Conservation (phyloP, 2,113 vertebrate genomes). For the Acanthochromis polyacanthus region DNA sequence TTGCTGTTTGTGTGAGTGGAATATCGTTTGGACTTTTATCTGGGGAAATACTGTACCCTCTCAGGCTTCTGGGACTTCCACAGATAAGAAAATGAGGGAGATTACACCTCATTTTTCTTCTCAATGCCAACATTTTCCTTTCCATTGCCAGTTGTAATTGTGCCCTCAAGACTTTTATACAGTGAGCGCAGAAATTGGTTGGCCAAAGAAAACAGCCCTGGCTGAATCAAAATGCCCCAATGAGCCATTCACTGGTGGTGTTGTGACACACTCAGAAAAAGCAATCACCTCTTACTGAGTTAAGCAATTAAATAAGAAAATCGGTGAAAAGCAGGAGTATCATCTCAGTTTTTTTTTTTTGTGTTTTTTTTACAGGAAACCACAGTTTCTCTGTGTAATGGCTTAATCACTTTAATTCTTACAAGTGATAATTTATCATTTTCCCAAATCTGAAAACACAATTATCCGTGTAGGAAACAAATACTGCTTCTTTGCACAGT, state of each 20-base stretch:
- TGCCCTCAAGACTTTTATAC: slow-evolving; percentile 73
- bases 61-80: slow-evolving; percentile 58
- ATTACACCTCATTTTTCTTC: slow-evolving; percentile 79
- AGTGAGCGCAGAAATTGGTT: slow-evolving; percentile 52
- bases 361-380: slow-evolving; percentile 14
- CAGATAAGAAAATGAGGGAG: slow-evolving; percentile 73
- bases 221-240: slow-evolving; percentile 52
- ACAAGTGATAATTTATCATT: slow-evolving; percentile 35
- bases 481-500: slow-evolving; percentile 2
- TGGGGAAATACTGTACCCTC: slow-evolving; percentile 69
- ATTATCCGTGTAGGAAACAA: slow-evolving; percentile 3
- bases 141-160: slow-evolving; percentile 73
- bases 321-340: slow-evolving; percentile 24
- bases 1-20: slow-evolving; percentile 57
- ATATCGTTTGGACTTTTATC: slow-evolving; percentile 60
- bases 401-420: slow-evolving; percentile 46
- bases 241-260: slow-evolving; percentile 43
- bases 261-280: slow-evolving; percentile 38
- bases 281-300: slow-evolving; percentile 53
- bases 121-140: slow-evolving; percentile 76
- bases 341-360: slow-evolving; percentile 19
- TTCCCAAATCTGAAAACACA: slow-evolving; percentile 7
- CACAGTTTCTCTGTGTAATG: slow-evolving; percentile 23
- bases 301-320: slow-evolving; percentile 64
- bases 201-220: slow-evolving; percentile 56